A percentile compares a stretch with the other conserved stretches of the same genome.
These are phyloP conservation scores for Platypus cylindrus DNA, from an alignment of 2,888 invertebrate species.

Conservation along the genomic window DNA sequence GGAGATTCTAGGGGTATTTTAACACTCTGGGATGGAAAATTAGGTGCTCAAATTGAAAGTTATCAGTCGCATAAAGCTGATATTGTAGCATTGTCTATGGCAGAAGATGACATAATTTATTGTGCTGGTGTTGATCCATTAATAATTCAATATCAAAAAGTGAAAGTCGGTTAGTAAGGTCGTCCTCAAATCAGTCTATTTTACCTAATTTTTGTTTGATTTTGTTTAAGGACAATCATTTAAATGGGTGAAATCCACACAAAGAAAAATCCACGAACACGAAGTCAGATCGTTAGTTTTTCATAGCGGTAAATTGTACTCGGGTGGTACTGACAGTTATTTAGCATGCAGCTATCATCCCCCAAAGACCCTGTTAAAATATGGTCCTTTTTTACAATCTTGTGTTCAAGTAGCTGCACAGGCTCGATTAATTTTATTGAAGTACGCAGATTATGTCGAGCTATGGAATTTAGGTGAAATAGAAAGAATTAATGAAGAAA, in stretches of 20 bases:
- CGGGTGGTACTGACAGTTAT: conserved; percentile 73
- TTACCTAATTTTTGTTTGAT: too few species aligned
- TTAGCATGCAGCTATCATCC: conserved; percentile 59
- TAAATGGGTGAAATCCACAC: conserved; percentile 75
- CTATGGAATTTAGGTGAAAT: conserved; percentile 48
- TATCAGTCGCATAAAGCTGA: conserved; percentile 72
- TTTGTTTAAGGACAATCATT: conserved; percentile 30
- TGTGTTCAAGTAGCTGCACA: conserved; percentile 42
- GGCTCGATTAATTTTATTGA: conserved; percentile 31
- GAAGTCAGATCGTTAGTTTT: conserved; percentile 62
- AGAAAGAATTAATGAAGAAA: conserved; percentile 22
- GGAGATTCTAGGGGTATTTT: conserved; percentile 80
- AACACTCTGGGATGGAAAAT: conserved; percentile 76
- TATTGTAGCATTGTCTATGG: conserved; percentile 60
- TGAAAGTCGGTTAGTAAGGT: conserved; percentile 34
- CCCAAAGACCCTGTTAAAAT: conserved; percentile 52
- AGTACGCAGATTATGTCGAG: conserved; percentile 39
- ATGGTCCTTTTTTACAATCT: conserved; percentile 57
- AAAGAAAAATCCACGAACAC: conserved; percentile 71
- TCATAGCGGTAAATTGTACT: conserved; percentile 53
- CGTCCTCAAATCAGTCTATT: conserved; percentile 15
- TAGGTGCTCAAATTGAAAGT: conserved; percentile 67
- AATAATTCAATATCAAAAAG: conserved; percentile 60
- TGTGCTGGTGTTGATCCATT: conserved; percentile 76
- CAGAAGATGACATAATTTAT: conserved; percentile 54